These are phyloP conservation scores for Coreius guichenoti DNA, from an alignment of 2,797 vertebrate species.

Conservation along the genomic window DNA sequence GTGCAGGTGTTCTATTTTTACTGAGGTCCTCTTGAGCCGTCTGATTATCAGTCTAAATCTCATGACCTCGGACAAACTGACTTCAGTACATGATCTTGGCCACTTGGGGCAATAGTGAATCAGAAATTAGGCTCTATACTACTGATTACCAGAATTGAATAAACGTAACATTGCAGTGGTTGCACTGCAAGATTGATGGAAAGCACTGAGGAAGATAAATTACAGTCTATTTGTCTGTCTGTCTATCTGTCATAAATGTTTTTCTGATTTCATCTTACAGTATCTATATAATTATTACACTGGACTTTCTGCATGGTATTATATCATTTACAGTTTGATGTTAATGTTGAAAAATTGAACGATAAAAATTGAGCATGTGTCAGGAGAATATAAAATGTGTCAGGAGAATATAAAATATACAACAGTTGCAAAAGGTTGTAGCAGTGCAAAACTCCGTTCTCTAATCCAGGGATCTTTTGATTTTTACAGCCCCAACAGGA, in stretches of 20 bases:
- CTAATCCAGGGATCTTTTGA: slow-evolving; percentile 14
- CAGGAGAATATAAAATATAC: background rate
- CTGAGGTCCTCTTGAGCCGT: slow-evolving; percentile 8
- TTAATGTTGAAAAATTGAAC: background rate
- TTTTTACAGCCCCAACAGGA: slow-evolving; percentile 88
- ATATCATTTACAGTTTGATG: background rate
- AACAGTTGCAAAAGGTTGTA: background rate
- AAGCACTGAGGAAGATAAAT: background rate
- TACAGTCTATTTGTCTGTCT: background rate
- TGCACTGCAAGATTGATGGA: background rate
- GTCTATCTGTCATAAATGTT: background rate
- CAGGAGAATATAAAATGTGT: background rate
- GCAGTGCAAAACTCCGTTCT: background rate
- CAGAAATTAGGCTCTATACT: background rate
- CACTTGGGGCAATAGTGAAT: background rate
- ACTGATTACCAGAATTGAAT: background rate
- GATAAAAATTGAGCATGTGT: no score
- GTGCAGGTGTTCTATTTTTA: slow-evolving; percentile 47
- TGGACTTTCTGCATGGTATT: background rate
- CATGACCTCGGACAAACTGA: slow-evolving; percentile 6
- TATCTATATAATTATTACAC: background rate
- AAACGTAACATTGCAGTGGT: background rate
- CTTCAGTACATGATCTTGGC: background rate
- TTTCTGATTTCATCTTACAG: background rate
- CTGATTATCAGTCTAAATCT: slow-evolving; percentile 41